Base-by-base conservation (phyloP, 2,888 invertebrate genomes). In the Harpalus rubripes region DNA sequence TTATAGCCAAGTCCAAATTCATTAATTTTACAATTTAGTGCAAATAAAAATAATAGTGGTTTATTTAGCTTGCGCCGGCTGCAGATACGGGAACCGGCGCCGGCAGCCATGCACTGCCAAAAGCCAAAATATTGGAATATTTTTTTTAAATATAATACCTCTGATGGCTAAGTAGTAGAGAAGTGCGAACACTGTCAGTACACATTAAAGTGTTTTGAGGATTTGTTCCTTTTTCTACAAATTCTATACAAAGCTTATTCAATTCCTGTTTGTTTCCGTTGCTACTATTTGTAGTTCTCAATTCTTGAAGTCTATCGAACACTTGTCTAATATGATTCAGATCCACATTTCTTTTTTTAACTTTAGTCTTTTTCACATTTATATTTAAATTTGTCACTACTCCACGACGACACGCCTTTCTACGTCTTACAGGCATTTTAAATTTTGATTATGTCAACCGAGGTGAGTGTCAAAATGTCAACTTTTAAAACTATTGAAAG, bases 231-330 rank as follows among this genome's bases (percentile, higher is more conserved):
- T 32, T 32, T 32, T 32, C 32, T 4, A 32, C 32, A 32, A 32
- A 32, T 32, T 32, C 32, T 32, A 32, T 5, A 32, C 32, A 32
- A 32, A 59, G 7, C 5, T 59, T 59, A 59, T 7, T 59, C 3
- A 59, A 59, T n/a, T 59, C 15, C n/a, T 59, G 59, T 15, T 10
- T 15, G 44, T 52, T 52, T 52, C 12, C 10, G 12, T 12, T 12
- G 12, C 4, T 12, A 12, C 3, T 12, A 12, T 12, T 52, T 12
- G 5, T 52, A 12, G 44, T 12, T 18, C 15, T 74, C 16, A 74
- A 22, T 15, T 74, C 41, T 18, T 74, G 72, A 8, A 74, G 44
- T 44, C 15, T 74, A 16, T 44, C n/a, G 16, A 74, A 74, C 15
- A 44, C 3, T 18, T 7, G 8, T 16, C 72, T 74, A 18, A 74